These are phyloP conservation scores for Scleropages formosus DNA, from an alignment of 2,797 vertebrate species.

Conservation along the genomic window DNA sequence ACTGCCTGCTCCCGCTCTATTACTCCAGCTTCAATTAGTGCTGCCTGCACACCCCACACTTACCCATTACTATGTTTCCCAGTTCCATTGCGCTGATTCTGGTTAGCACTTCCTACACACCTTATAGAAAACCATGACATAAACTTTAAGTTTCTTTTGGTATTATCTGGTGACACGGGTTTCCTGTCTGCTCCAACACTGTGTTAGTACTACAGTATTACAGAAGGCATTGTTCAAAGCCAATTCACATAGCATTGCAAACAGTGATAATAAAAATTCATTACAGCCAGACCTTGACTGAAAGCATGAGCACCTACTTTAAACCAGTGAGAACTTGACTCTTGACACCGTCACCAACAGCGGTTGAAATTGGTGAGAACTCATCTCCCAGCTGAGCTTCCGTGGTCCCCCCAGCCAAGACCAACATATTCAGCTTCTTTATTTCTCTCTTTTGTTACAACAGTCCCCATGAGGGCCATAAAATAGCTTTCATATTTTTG, in stretches of 20 bases:
- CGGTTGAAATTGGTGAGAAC: slow-evolving; percentile 45
- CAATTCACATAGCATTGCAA: too few relatives aligned
- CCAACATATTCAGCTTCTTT: slow-evolving; percentile 72
- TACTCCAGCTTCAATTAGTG: slow-evolving; percentile 56
- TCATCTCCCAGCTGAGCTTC: slow-evolving; percentile 38
- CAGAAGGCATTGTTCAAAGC: too few relatives aligned
- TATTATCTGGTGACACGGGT: too few relatives aligned
- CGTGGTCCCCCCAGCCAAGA: slow-evolving; percentile 60
- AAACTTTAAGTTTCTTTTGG: too few relatives aligned
- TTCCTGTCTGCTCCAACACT: too few relatives aligned
- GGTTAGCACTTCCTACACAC: too few relatives aligned
- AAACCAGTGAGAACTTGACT: slow-evolving; percentile 20
- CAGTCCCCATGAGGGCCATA: slow-evolving; percentile 68
- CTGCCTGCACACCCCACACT: slow-evolving; percentile 10
- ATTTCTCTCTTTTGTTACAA: slow-evolving; percentile 70
- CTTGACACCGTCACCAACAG: not conserved
- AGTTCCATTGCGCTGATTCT: too few relatives aligned
- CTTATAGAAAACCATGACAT: too few relatives aligned
- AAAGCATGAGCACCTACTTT: slow-evolving; percentile 4
- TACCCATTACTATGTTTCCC: not conserved
- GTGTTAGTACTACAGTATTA: too few relatives aligned
- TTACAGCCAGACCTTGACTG: not conserved
- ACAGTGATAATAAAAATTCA: not conserved
- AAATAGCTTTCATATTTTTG: slow-evolving; percentile 67
- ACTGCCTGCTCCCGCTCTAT: slow-evolving; percentile 65